Evolutionary conservation across 2,113 vertebrate species (phyloP), one percentile per base, ranked within the genome.

Genomic region (Hippocampus comes): DNA sequence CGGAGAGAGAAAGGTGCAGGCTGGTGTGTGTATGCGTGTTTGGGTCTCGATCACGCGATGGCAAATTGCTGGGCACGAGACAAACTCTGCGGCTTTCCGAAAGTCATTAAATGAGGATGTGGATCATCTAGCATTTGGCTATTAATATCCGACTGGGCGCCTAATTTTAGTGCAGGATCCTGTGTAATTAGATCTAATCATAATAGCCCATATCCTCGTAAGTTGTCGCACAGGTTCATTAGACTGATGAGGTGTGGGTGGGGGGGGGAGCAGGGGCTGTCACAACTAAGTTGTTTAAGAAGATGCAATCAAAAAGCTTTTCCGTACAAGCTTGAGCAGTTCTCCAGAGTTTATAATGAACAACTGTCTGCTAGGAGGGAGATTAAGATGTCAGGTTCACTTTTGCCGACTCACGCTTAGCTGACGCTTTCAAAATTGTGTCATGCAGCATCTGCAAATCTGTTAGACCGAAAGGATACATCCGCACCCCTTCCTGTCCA

Each of bases 1-100:
- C 79, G n/a, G 61, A 78, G 72, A 74, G 74, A 76, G 77, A 82
- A 84, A 84, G 84, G 83, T 85, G 76, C 74, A 79, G 73, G 30
- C 68, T 80, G 72, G 72, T 82, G 77, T 70, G 75, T 68, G 72
- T 77, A 66, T 68, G 78, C 77, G 68, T 82, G 78, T 87, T 78
- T 82, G 51, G 63, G 74, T 75, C 79, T 79, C 72, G 61, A 85
- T 86, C 87, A 82, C 63, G 72, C 74, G 76, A 67, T 70, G 67
- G 63, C 38, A 74, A 75, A 80, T 81, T 78, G 63, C 72, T 73
- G 20, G 71, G 71, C 81, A 85, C 72, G 77, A 88, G 85, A 71
- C 83, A 76, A 74, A 74, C 70, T 56, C 63, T 79, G 64, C 78
- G 75, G 79, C 81, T 82, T 81, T 70, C 49, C 71, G 76, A 78